Evolutionary conservation across 2,113 vertebrate species (phyloP).

Genomic region (Leptobrachium ailaonicum): DNA sequence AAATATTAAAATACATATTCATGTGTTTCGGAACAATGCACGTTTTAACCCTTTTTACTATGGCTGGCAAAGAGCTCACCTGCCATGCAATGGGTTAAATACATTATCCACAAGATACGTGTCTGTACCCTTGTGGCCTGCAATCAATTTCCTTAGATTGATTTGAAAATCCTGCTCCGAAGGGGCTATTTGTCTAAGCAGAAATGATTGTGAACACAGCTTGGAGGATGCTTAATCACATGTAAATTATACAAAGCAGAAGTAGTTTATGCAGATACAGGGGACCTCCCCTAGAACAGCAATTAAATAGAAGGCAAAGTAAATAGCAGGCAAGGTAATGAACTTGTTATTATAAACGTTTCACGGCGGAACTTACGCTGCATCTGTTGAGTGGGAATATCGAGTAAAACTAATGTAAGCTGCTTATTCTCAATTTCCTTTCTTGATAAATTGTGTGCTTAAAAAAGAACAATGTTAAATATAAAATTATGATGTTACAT

Average conservation of each 20-base stretch:
- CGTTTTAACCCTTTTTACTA: background rate
- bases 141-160: constrained; percentile 36
- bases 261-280: constrained; percentile 37
- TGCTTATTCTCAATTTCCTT: constrained; percentile 32
- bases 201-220: constrained; percentile 48
- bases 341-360: constrained; percentile 44
- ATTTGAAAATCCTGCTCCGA: constrained; percentile 20
- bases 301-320: constrained; percentile 37
- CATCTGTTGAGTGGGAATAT: constrained; percentile 42
- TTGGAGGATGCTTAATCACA: constrained; percentile 43
- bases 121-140: constrained; percentile 18
- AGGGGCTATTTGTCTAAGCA: constrained; percentile 44
- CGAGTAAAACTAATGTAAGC: constrained; percentile 27
- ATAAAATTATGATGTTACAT: no score
- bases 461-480: constrained; percentile 16
- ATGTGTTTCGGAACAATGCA: background rate
- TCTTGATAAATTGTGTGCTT: constrained; percentile 26
- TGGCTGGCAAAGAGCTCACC: background rate
- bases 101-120: background rate
- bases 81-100: background rate
- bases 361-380: constrained; percentile 19
- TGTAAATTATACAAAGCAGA: constrained; percentile 47
- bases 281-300: constrained; percentile 46
- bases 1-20: background rate
- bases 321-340: constrained; percentile 39